These are phyloP conservation scores for Itoplectis maculator DNA, from an alignment of 2,888 invertebrate species.

Conservation along the genomic window DNA sequence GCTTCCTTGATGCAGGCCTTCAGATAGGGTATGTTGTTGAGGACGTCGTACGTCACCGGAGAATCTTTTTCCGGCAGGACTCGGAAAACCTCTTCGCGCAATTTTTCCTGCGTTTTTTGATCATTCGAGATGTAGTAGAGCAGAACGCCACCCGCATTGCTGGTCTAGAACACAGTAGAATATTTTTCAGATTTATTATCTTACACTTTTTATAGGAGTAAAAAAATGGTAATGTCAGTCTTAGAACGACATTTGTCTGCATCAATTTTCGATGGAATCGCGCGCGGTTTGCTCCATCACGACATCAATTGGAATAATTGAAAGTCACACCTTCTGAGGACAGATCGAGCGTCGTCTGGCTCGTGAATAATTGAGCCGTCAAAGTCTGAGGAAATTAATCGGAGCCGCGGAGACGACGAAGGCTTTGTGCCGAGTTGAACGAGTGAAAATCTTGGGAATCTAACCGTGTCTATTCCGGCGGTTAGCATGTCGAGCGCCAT, in stretches of 20 bases:
- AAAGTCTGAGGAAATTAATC: background rate
- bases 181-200: background rate
- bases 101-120: slow-evolving; percentile 87
- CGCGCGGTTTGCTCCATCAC: too few relatives aligned
- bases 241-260: too few relatives aligned
- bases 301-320: background rate
- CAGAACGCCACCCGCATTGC: slow-evolving; percentile 86
- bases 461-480: slow-evolving; percentile 91
- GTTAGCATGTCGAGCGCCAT: slow-evolving; percentile 90
- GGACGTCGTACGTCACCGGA: slow-evolving; percentile 82
- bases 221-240: too few relatives aligned
- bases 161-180: slow-evolving; percentile 84
- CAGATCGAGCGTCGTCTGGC: background rate
- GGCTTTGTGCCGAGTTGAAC: background rate
- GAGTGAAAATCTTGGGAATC: slow-evolving; percentile 63
- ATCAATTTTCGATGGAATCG: too few relatives aligned
- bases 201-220: background rate
- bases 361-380: background rate
- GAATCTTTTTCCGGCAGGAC: slow-evolving; percentile 84
- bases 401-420: too few relatives aligned
- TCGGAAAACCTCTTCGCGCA: slow-evolving; percentile 86
- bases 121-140: slow-evolving; percentile 88
- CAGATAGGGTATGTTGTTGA: slow-evolving; percentile 87
- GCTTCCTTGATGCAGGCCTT: slow-evolving; percentile 91
- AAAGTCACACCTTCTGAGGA: background rate